Evolutionary conservation across 2,797 vertebrate genomes (phyloP).

Genomic region (Micromesistius poutassou): DNA sequence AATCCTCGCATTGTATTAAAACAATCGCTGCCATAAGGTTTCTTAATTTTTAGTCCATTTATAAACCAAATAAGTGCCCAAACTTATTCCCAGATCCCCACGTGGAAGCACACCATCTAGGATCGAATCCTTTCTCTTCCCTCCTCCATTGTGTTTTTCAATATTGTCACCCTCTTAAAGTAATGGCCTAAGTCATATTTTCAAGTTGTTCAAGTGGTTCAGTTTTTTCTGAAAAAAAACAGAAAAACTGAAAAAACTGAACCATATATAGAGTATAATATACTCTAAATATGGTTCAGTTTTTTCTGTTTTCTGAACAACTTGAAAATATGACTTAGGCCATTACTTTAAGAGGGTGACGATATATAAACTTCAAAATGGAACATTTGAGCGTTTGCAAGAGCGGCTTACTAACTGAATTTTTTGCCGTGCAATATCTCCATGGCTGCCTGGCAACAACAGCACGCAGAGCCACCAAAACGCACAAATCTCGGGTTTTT

Average conservation of each 20-base stretch:
- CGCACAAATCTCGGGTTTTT: conserved; percentile 34
- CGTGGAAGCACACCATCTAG: background rate
- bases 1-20: background rate
- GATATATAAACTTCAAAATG: background rate
- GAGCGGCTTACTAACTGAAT: conserved; percentile 31
- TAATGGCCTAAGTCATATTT: too few species aligned
- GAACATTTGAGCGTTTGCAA: background rate
- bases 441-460: background rate
- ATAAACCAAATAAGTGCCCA: background rate
- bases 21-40: background rate
- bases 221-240: too few species aligned
- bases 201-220: too few species aligned
- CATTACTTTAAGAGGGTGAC: too few species aligned
- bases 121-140: background rate
- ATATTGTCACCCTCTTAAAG: too few species aligned
- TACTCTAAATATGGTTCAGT: too few species aligned
- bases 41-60: background rate
- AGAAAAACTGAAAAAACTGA: too few species aligned
- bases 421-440: conserved; percentile 14
- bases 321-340: too few species aligned
- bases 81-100: background rate
- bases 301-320: too few species aligned
- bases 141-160: background rate
- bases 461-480: conserved; percentile 29
- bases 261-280: too few species aligned